Base-by-base conservation (phyloP, 2,797 vertebrate genomes). In the Lates japonicus region DNA sequence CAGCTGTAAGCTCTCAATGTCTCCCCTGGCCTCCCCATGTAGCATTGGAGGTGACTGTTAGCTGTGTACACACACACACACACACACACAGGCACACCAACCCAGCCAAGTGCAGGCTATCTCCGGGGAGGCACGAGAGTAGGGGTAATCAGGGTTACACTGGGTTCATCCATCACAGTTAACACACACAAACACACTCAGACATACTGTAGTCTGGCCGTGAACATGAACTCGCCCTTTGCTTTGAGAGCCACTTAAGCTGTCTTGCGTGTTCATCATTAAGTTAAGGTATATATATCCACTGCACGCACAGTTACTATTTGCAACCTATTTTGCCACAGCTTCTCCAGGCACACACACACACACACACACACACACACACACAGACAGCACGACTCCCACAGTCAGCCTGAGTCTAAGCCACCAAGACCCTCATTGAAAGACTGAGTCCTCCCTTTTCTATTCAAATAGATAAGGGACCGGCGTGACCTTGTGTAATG, bases 41-140 rank as follows among this genome's bases (percentile, higher is more conserved):
- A 76, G 91, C 69, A 10, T 88, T 83, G 86, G 46, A 74, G 86
- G 93, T 92, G 93, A 95, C 92, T 94, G 93, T 93, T 93, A 63
- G 77, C 59, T 83, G 54, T 70, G 17, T 37, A 59, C 55, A 69
- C 78, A 66, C 31, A 62, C 63, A 60, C 79, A 68, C 78, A 54
- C 71, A 55, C 64, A 70, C 59, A 54, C 69, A 71, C 80, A 76
- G 62, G 60, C 46, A 60, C 71, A 70, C 25, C 12, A 19, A 42
- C n/a, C 55, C 62, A 76, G 76, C 70, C 87, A 70, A 87, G 78
- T 82, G 88, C 82, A 85, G 65, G 74, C 91, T 92, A n/a, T n/a
- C n/a, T 49, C 19, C 19, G 88, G 88, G 84, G 75, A 73, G 82
- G 88, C 85, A n/a, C 87, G 48, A 85, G 81, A 82, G 85, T 70